A percentile compares a stretch with the other conserved stretches of the same genome.
Conservation (phyloP, 2,888 invertebrate species). For the Bhutanitis thaidina region DNA sequence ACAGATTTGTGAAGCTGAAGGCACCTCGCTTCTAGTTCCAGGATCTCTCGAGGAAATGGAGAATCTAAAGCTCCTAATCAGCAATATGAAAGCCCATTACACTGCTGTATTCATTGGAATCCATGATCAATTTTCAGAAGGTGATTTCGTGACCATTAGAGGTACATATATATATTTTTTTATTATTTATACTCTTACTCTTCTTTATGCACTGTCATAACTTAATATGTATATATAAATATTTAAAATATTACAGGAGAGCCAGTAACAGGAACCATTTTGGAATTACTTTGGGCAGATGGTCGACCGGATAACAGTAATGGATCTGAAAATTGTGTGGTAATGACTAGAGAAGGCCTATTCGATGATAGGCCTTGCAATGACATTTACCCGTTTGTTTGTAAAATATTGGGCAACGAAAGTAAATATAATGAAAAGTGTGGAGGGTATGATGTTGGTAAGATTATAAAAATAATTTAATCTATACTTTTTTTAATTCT, state of each 20-base stretch:
- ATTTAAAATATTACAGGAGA: conserved; percentile 33
- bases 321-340: conserved; percentile 42
- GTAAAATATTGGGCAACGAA: conserved; percentile 42
- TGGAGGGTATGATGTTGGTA: conserved; percentile 41
- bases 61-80: conserved; percentile 45
- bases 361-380: conserved; percentile 43
- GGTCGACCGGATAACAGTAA: conserved; percentile 41
- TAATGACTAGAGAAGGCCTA: conserved; percentile 49
- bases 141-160: conserved; percentile 43
- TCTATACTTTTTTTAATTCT: too few relatives aligned
- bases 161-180: too few relatives aligned
- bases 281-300: conserved; percentile 47
- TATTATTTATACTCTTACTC: too few relatives aligned
- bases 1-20: conserved; percentile 48
- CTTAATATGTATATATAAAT: too few relatives aligned
- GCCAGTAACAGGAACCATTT: conserved; percentile 38
- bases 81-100: conserved; percentile 49
- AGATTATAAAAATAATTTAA: conserved; percentile 1
- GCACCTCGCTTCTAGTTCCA: conserved; percentile 42
- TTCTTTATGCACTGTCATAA: too few relatives aligned
- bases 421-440: conserved; percentile 40
- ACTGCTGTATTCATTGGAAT: conserved; percentile 46
- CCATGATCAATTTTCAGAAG: conserved; percentile 44
- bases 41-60: conserved; percentile 44
- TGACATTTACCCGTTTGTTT: conserved; percentile 44